A percentile compares a stretch with the other conserved stretches of the same genome.
Evolutionary conservation across 2,888 invertebrate species (phyloP).

Genomic region (Ditula angustiorana): DNA sequence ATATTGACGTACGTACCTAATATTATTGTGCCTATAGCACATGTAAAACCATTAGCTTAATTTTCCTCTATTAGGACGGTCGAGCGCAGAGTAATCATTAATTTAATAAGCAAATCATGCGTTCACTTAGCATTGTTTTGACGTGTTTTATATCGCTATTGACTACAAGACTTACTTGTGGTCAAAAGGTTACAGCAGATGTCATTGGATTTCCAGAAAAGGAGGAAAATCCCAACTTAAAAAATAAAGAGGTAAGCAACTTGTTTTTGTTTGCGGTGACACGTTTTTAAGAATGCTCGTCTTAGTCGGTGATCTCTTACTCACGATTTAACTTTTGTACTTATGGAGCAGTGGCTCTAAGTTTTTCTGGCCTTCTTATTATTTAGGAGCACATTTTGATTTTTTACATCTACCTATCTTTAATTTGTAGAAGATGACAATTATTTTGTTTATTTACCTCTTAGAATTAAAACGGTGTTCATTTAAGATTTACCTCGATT

Average conservation of each 20-base stretch:
- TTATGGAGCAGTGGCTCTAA: too few relatives aligned
- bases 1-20: not conserved
- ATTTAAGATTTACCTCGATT: too few relatives aligned
- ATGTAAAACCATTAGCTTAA: not conserved
- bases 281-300: too few relatives aligned
- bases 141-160: conserved; percentile 48
- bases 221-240: conserved; percentile 66
- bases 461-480: too few relatives aligned
- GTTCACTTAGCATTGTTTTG: conserved; percentile 47
- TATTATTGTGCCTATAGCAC: not conserved
- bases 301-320: too few relatives aligned
- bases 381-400: too few relatives aligned
- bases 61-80: not conserved
- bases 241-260: conserved; percentile 71
- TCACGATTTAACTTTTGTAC: too few relatives aligned
- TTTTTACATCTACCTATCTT: too few relatives aligned
- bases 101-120: conserved; percentile 43
- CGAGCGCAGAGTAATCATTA: not conserved
- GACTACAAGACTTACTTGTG: conserved; percentile 40
- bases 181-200: conserved; percentile 53
- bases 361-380: too few relatives aligned
- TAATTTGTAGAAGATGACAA: too few relatives aligned
- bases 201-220: conserved; percentile 75
- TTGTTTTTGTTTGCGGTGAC: not conserved
- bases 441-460: too few relatives aligned